Conservation (phyloP, 2,888 invertebrate genomes). For the Apoderus coryli region DNA sequence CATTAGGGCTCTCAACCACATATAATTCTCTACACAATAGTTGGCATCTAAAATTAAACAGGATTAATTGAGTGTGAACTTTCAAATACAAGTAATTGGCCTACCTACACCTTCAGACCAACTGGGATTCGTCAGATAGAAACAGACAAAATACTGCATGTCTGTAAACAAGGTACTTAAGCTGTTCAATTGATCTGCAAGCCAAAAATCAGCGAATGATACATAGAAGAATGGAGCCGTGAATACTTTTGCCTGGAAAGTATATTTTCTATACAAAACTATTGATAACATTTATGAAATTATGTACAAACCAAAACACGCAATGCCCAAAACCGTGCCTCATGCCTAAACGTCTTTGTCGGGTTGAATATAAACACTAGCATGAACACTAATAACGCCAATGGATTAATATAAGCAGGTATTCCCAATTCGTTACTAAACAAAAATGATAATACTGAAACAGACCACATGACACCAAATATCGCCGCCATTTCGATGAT, state of each 20-base stretch:
- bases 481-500: constrained; percentile 88
- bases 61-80: no score
- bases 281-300: neutral
- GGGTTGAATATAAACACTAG: constrained; percentile 83
- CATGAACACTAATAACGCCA: constrained; percentile 71
- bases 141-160: constrained; percentile 86
- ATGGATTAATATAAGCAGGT: constrained; percentile 84
- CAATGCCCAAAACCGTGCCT: constrained; percentile 89
- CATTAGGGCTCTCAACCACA: constrained; percentile 69
- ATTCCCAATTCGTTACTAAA: constrained; percentile 70
- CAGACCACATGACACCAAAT: constrained; percentile 88
- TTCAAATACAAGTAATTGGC: no score
- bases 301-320: constrained; percentile 61
- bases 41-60: constrained; percentile 34
- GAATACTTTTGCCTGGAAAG: constrained; percentile 58
- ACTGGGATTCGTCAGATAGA: constrained; percentile 68
- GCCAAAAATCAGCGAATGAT: constrained; percentile 96
- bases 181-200: constrained; percentile 95
- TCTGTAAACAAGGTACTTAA: constrained; percentile 80
- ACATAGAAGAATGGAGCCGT: constrained; percentile 89
- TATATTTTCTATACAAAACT: neutral
- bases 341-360: constrained; percentile 76
- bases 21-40: constrained; percentile 54
- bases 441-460: constrained; percentile 75
- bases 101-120: constrained; percentile 47